These are phyloP conservation scores for Syngnathoides biaculeatus DNA, from an alignment of 2,113 vertebrate genomes.

Conservation along the genomic window DNA sequence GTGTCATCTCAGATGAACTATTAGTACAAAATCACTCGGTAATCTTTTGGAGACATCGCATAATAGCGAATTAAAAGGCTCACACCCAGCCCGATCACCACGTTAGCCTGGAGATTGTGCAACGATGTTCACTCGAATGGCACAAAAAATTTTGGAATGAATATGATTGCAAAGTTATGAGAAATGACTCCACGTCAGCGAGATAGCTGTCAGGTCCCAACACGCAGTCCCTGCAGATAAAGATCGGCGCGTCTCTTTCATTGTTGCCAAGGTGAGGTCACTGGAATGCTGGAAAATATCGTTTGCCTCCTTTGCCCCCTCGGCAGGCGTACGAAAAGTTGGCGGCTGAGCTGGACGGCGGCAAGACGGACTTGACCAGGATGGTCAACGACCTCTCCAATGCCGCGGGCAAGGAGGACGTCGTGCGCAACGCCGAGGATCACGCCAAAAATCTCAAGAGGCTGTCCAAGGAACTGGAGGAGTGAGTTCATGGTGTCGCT, in stretches of 20 bases:
- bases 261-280: conserved; percentile 10
- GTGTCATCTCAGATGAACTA: no score
- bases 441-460: conserved; percentile 78
- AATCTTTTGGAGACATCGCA: no score
- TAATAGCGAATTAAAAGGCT: no score
- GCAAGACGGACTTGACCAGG: conserved; percentile 79
- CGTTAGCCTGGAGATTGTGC: no score
- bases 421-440: conserved; percentile 82
- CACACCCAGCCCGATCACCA: no score
- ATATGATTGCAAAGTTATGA: neutral
- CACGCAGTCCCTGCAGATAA: conserved; percentile 32
- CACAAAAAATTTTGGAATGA: neutral
- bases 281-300: conserved; percentile 1
- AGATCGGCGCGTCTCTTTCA: conserved; percentile 18
- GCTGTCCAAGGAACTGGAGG: conserved; percentile 80
- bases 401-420: conserved; percentile 71
- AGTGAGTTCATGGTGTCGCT: conserved; percentile 69
- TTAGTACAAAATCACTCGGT: no score
- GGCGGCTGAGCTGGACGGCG: conserved; percentile 81
- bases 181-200: neutral
- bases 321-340: conserved; percentile 84
- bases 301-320: conserved; percentile 3
- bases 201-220: conserved; percentile 17
- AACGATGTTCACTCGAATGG: neutral
- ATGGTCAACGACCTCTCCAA: conserved; percentile 76